phyloP scores from a whole-genome alignment of 2,113 vertebrate species.

The Saguinus midas region DNA sequence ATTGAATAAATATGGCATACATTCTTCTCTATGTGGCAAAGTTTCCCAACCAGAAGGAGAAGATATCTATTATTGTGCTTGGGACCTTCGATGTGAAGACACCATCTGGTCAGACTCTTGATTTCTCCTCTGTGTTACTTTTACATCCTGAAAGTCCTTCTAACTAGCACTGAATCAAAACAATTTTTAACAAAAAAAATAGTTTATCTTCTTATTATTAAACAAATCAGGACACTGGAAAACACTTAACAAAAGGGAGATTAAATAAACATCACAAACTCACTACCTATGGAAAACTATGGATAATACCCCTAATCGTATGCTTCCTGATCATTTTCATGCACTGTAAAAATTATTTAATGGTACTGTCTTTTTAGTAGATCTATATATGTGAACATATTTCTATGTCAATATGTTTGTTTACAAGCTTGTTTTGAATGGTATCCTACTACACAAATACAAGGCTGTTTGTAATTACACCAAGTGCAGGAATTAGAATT shows the following conservation, averaged over 20 bases:
- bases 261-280: not conserved
- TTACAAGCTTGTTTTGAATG: slow-evolving; percentile 1
- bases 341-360: not conserved
- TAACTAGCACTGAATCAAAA: not conserved
- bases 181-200: not conserved
- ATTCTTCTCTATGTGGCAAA: not conserved
- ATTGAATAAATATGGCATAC: not conserved
- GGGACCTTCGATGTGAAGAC: not conserved
- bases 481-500: not conserved
- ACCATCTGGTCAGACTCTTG: not conserved
- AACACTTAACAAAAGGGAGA: not conserved
- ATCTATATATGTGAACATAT: not conserved
- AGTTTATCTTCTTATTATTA: not conserved
- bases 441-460: not conserved
- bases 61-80: not conserved
- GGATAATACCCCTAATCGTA: not conserved
- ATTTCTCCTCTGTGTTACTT: not conserved
- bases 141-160: not conserved
- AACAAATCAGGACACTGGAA: not conserved
- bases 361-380: not conserved
- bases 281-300: not conserved
- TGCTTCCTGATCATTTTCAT: not conserved
- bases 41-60: not conserved
- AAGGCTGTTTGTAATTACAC: not conserved
- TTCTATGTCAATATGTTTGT: not conserved